phyloP scores from a whole-genome alignment of 2,888 invertebrate genomes.

The Dryomyza anilis region DNA sequence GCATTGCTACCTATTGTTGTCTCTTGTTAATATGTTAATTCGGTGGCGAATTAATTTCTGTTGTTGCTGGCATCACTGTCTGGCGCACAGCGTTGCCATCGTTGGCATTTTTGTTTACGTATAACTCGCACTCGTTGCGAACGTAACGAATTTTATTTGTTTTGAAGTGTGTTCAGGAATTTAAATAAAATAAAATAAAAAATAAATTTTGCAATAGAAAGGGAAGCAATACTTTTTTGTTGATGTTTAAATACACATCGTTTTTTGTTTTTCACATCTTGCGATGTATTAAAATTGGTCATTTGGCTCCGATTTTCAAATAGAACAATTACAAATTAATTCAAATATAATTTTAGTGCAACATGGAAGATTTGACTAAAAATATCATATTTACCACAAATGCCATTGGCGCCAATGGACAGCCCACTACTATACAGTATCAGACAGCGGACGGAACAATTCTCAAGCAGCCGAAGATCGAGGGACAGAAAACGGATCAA shows the following conservation, averaged over 20 bases:
- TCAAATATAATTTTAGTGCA: conserved; percentile 25
- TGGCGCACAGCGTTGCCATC: conserved; percentile 28
- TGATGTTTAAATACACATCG: too few relatives aligned
- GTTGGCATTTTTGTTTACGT: conserved; percentile 3
- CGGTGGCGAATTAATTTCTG: conserved; percentile 2
- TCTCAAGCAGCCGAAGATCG: conserved; percentile 68
- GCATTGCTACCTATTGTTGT: too few relatives aligned
- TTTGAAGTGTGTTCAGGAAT: too few relatives aligned
- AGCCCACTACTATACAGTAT: conserved; percentile 71
- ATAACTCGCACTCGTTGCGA: background rate
- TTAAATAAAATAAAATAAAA: too few relatives aligned
- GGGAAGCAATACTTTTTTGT: too few relatives aligned
- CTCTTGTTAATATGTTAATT: background rate
- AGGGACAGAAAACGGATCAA: conserved; percentile 65
- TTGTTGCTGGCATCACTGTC: conserved; percentile 29
- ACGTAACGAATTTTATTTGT: conserved; percentile 2
- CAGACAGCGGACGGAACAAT: conserved; percentile 71
- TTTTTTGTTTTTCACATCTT: background rate
- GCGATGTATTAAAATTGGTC: background rate
- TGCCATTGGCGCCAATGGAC: conserved; percentile 65
- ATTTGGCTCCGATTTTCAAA: background rate
- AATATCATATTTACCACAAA: conserved; percentile 68
- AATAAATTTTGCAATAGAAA: too few relatives aligned
- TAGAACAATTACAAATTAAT: background rate
- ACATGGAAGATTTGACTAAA: conserved; percentile 59